Percentiles rank a stretch among this genome's conserved stretches.
These are phyloP conservation scores for Mellilla xanthometata DNA, from an alignment of 2,888 invertebrate genomes.

Conservation along the genomic window DNA sequence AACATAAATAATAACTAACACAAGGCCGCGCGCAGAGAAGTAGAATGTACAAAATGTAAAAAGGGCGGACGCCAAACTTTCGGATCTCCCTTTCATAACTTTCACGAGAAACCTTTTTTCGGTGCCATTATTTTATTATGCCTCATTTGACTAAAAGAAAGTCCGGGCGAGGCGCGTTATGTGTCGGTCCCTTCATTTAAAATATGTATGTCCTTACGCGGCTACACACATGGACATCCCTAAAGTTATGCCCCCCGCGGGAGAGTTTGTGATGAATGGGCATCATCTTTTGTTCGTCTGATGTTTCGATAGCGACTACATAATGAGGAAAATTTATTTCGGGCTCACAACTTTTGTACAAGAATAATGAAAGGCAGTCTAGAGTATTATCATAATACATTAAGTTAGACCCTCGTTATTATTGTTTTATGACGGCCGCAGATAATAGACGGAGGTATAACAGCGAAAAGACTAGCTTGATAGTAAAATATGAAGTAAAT, in stretches of 20 bases:
- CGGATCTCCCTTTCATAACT: constrained; percentile 73
- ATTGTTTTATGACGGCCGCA: too few relatives aligned
- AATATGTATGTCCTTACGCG: constrained; percentile 68
- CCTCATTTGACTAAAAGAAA: constrained; percentile 79
- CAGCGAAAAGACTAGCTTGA: too few relatives aligned
- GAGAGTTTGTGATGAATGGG: constrained; percentile 26
- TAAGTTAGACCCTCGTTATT: too few relatives aligned
- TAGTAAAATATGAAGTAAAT: too few relatives aligned
- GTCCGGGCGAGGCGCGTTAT: constrained; percentile 63
- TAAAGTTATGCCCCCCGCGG: constrained; percentile 40
- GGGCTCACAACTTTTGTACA: constrained; percentile 2
- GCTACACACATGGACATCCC: constrained; percentile 50
- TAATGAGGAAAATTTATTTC: constrained; percentile 21
- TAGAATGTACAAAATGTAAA: constrained; percentile 67
- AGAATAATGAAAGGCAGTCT: neutral
- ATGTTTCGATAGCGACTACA: constrained; percentile 23
- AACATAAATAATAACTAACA: constrained; percentile 77
- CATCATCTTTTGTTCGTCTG: constrained; percentile 32
- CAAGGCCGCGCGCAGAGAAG: constrained; percentile 55
- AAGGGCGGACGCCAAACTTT: constrained; percentile 69
- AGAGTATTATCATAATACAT: neutral
- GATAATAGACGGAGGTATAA: too few relatives aligned
- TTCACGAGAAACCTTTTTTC: constrained; percentile 73
- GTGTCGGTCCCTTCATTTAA: constrained; percentile 66
- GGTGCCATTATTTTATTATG: constrained; percentile 74